Evolutionary conservation across 1,140 invertebrate genomes (phyloP).

Genomic region (Polypedilum vanderplanki): DNA sequence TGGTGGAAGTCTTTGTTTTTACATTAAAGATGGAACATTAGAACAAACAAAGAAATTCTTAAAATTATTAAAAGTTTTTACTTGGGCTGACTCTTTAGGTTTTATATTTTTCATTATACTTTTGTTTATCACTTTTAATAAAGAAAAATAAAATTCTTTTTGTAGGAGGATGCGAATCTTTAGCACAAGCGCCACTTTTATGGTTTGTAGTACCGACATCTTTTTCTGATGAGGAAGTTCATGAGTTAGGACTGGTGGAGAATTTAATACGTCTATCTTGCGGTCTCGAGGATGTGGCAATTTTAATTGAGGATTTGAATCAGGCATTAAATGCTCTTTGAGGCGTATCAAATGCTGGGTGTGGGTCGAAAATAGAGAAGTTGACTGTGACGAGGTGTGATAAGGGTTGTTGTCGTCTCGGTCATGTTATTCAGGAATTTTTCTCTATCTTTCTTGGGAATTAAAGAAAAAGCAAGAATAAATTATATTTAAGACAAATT

Average conservation of each 20-base stretch:
- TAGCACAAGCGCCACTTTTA: background rate
- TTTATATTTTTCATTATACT: constrained; percentile 50
- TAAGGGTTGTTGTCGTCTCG: no score
- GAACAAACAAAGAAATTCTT: constrained; percentile 64
- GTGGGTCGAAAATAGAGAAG: background rate
- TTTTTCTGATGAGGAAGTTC: constrained; percentile 45
- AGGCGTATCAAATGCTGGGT: background rate
- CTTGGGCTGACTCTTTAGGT: constrained; percentile 65
- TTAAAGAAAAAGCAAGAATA: no score
- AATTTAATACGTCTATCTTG: constrained; percentile 57
- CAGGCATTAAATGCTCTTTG: constrained; percentile 42
- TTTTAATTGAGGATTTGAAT: constrained; percentile 55
- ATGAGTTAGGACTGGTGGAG: constrained; percentile 51
- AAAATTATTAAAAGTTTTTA: constrained; percentile 68
- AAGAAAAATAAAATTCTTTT: no score
- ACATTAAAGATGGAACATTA: constrained; percentile 56
- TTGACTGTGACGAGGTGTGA: background rate
- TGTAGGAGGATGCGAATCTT: background rate
- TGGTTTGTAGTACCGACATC: background rate
- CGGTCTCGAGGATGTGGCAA: constrained; percentile 53
- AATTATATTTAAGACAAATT: no score
- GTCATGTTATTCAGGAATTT: no score
- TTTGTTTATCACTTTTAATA: no score
- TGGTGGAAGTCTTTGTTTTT: constrained; percentile 75
- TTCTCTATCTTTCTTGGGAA: no score